phyloP scores from a whole-genome alignment of 2,797 vertebrate species.

The Brachyrhaphis roseni region DNA sequence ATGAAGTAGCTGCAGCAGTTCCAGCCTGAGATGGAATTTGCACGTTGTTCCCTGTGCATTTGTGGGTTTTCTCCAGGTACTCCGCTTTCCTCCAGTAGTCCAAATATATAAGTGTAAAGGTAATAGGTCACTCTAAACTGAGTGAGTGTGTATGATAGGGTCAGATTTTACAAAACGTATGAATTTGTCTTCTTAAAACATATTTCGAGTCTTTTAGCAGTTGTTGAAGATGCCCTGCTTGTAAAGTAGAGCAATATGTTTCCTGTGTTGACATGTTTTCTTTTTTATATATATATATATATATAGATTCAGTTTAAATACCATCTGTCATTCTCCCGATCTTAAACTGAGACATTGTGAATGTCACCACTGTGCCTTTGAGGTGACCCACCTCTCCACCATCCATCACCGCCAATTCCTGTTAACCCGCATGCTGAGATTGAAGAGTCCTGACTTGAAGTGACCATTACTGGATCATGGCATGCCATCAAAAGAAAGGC shows the following conservation, averaged over 20 bases:
- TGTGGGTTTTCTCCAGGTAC: too few species aligned
- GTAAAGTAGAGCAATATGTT: conserved; percentile 39
- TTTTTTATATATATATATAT: too few species aligned
- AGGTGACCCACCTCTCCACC: conserved; percentile 64
- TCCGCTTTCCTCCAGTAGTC: neutral
- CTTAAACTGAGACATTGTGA: conserved; percentile 62
- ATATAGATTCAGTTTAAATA: conserved; percentile 71
- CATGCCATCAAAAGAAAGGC: conserved; percentile 36
- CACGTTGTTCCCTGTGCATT: neutral
- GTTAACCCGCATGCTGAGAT: conserved; percentile 36
- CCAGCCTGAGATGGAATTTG: neutral
- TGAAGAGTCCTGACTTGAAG: conserved; percentile 49
- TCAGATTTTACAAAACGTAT: neutral
- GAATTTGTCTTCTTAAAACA: neutral
- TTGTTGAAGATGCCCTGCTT: conserved; percentile 18
- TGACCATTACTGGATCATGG: conserved; percentile 39
- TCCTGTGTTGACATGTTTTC: conserved; percentile 56
- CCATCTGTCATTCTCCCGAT: conserved; percentile 69
- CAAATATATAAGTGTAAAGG: neutral
- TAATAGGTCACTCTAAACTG: neutral
- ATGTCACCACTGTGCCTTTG: conserved; percentile 69
- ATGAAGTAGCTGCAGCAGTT: neutral
- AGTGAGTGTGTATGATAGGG: neutral
- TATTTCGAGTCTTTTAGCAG: conserved; percentile 20
- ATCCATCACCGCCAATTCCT: conserved; percentile 73